Conservation (phyloP, 2,888 invertebrate genomes). For the Portevinia maculata region DNA sequence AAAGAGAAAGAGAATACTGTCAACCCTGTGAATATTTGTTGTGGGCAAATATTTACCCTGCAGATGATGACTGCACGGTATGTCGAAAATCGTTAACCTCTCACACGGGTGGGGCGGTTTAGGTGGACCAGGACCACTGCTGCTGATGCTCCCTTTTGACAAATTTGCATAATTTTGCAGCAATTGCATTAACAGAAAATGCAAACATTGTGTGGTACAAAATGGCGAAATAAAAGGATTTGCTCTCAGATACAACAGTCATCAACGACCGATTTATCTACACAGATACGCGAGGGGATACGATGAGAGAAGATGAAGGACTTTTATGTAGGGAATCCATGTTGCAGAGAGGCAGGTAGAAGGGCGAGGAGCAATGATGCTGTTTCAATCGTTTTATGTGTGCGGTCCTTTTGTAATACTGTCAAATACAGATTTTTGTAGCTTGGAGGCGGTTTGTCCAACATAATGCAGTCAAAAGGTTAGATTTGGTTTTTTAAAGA, state of each 20-base stretch:
- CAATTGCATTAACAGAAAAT: slow-evolving; percentile 74
- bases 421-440: slow-evolving; percentile 42
- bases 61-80: slow-evolving; percentile 49
- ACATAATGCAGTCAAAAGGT: slow-evolving; percentile 31
- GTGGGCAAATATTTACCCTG: slow-evolving; percentile 66
- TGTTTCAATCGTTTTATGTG: slow-evolving; percentile 26
- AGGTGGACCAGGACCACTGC: neutral
- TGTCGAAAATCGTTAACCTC: slow-evolving; percentile 29
- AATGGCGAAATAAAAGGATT: slow-evolving; percentile 71
- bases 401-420: slow-evolving; percentile 22
- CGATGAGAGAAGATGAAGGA: neutral
- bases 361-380: slow-evolving; percentile 1
- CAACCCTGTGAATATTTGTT: slow-evolving; percentile 64
- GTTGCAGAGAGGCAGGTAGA: neutral
- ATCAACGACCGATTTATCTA: slow-evolving; percentile 70
- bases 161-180: slow-evolving; percentile 74
- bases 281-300: slow-evolving; percentile 20
- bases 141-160: slow-evolving; percentile 47
- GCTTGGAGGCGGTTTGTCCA: slow-evolving; percentile 46
- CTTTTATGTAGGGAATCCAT: neutral
- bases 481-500: neutral
- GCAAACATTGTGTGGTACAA: slow-evolving; percentile 72
- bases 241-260: slow-evolving; percentile 62
- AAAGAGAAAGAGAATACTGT: slow-evolving; percentile 18
- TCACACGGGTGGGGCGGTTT: neutral